Evolutionary conservation across 1,140 invertebrate species (phyloP), one percentile per base, ranked within the genome.

Genomic region (Hycleus phaleratus): DNA sequence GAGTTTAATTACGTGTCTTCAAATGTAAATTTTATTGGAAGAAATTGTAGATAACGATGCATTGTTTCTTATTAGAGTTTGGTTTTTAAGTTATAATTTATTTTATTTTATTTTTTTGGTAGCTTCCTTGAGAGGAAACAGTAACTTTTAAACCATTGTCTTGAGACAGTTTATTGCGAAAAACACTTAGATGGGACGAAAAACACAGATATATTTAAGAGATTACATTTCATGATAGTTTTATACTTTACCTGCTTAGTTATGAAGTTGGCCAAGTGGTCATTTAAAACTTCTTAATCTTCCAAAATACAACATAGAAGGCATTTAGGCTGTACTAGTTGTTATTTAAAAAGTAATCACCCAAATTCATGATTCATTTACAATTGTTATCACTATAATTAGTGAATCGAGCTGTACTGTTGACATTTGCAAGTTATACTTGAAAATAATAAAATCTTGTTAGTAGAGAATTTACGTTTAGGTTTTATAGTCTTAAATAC

Each of bases 111-210:
- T 58, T 58, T 51, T 58, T 52, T 58, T 51, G 12, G 49, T 58
- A 24, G 49, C 43, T 52, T 49, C 47, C 49, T 46, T 48, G 38
- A 52, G 38, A 45, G 56, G 49, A 44, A 18, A 45, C 51, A 46
- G 44, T 45, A 32, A 51, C 46, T 49, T 49, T 45, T 51, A 62
- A 59, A 58, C 53, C 58, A 48, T 56, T 50, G 65, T 59, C 59
- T 56, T 46, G 67, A 60, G 67, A 61, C 61, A 66, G 61, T 68
- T 68, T 68, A 68, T 68, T 67, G 67, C 67, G 65, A 67, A 68
- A 68, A 67, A 67, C 67, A 68, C 67, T 68, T 68, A 68, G 65
- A 51, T 62, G 59, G 58, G 65, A 65, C 57, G 61, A 62, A 47
- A 18, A 18, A 9, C 10, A 9, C 9, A 10, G 51, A 58, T 64